A percentile compares a stretch with the other conserved stretches of the same genome.
phyloP scores from a whole-genome alignment of 1,140 invertebrate species.

The Diachasmimorpha longicaudata region DNA sequence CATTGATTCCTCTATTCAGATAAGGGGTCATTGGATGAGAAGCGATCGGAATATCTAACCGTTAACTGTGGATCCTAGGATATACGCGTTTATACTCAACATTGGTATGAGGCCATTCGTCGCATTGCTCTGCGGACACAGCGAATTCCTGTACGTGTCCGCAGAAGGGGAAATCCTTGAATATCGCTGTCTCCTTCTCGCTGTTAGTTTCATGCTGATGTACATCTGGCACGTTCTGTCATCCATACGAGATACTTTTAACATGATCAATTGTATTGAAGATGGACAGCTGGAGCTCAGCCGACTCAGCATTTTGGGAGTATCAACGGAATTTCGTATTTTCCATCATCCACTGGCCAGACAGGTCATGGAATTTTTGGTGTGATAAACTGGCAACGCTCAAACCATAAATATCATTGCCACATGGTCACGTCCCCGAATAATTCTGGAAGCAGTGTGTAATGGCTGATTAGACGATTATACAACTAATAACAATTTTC shows the following conservation, averaged over 20 bases:
- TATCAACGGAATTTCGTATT: not conserved
- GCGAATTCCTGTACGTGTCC: constrained; percentile 24
- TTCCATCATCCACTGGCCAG: no score
- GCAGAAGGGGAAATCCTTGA: not conserved
- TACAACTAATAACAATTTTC: not conserved
- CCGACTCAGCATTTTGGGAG: not conserved
- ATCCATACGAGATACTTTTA: not conserved
- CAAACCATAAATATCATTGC: no score
- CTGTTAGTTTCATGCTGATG: not conserved
- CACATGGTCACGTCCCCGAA: no score
- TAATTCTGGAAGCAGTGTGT: not conserved
- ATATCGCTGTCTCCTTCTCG: not conserved
- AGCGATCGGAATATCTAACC: not conserved
- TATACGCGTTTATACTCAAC: not conserved
- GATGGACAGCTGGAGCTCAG: no score
- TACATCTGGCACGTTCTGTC: not conserved
- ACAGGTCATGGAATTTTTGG: no score
- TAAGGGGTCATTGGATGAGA: not conserved
- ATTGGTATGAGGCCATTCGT: constrained; percentile 15
- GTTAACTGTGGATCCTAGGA: not conserved
- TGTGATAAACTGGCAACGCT: no score
- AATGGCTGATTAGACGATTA: not conserved
- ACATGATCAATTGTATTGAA: not conserved
- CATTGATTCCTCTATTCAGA: not conserved
- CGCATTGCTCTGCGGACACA: constrained; percentile 26